Conservation (phyloP, 2,888 invertebrate species). For the Theodoxus fluviatilis region DNA sequence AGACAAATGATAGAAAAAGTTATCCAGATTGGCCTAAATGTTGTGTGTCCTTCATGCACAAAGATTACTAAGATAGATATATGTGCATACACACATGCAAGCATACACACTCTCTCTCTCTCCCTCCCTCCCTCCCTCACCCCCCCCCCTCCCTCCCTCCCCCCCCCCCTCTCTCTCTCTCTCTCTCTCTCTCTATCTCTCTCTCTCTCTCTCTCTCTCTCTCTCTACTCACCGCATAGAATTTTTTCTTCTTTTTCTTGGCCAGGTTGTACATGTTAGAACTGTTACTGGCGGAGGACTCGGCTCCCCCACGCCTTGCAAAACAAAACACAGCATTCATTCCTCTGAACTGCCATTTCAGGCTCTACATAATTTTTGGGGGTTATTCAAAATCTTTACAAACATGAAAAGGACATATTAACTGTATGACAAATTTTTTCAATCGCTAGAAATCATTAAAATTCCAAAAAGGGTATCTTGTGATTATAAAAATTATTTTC, state of each 20-base stretch:
- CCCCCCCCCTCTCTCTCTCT: not conserved
- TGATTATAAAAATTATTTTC: not conserved
- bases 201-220: slow-evolving; percentile 6
- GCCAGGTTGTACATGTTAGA: slow-evolving; percentile 48
- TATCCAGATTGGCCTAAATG: too few species aligned
- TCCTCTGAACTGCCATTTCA: too few species aligned
- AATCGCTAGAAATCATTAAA: not conserved
- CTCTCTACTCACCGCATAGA: too few species aligned
- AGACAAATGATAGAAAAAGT: too few species aligned
- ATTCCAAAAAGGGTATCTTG: not conserved
- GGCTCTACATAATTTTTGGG: not conserved
- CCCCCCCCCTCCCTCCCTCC: not conserved
- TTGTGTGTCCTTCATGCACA: too few species aligned
- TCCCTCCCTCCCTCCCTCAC: not conserved
- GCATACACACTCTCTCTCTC: not conserved
- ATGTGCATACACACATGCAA: too few species aligned
- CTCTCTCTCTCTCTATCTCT: not conserved
- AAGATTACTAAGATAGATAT: too few species aligned
- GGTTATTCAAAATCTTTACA: not conserved
- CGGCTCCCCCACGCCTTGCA: too few species aligned
- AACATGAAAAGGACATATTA: not conserved
- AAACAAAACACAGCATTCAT: too few species aligned
- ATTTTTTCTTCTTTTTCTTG: slow-evolving; percentile 55
- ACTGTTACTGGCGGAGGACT: slow-evolving; percentile 22
- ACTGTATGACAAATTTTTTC: too few species aligned